Conservation (phyloP, 2,888 invertebrate genomes). For the Aradus depressus region DNA sequence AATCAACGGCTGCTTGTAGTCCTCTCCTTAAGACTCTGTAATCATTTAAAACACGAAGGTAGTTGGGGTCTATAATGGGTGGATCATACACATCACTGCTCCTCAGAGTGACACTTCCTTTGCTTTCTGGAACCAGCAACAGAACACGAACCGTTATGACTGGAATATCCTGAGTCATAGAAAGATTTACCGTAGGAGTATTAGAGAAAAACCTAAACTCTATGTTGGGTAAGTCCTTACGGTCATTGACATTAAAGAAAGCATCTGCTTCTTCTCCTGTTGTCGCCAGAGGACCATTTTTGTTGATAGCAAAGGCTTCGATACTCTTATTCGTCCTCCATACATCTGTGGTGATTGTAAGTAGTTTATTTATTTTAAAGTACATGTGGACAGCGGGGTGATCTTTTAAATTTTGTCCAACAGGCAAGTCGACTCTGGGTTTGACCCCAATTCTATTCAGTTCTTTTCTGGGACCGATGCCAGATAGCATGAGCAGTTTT, state of each 20-base stretch:
- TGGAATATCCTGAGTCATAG: too few relatives aligned
- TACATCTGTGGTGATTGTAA: conserved; percentile 42
- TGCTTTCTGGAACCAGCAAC: conserved; percentile 71
- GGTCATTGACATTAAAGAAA: conserved; percentile 64
- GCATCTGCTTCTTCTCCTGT: conserved; percentile 38
- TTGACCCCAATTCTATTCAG: conserved; percentile 33
- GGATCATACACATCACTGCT: conserved; percentile 77
- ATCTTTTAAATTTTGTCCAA: conserved; percentile 36
- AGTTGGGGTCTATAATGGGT: conserved; percentile 71
- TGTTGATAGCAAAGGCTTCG: conserved; percentile 12
- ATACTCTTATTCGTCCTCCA: neutral
- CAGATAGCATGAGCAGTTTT: conserved; percentile 47
- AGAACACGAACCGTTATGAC: conserved; percentile 60
- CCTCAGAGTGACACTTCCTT: conserved; percentile 73
- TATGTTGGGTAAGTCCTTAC: conserved; percentile 68
- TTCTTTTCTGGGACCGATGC: conserved; percentile 38
- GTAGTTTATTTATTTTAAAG: conserved; percentile 67
- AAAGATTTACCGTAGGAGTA: too few relatives aligned
- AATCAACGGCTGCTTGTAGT: conserved; percentile 60
- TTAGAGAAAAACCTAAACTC: too few relatives aligned
- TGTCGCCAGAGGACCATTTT: conserved; percentile 13
- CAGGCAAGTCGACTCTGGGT: conserved; percentile 34
- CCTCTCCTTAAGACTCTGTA: conserved; percentile 68
- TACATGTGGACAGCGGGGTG: conserved; percentile 40
- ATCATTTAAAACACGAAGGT: conserved; percentile 65